Base-by-base conservation (phyloP, 2,888 invertebrate species). In the Tetropium fuscum region DNA sequence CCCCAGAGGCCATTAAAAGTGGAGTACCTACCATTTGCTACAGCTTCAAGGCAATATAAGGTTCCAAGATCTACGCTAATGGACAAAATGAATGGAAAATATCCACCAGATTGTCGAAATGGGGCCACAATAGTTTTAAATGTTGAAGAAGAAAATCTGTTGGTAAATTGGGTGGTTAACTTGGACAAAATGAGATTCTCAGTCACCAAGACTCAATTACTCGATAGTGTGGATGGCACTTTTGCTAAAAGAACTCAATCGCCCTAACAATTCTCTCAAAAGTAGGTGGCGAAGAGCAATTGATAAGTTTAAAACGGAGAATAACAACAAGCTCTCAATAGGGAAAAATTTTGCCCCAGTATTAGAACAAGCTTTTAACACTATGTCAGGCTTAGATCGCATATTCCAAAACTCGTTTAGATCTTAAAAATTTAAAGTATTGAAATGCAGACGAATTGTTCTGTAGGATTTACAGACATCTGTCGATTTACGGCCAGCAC, bases 51-150 rank as follows among this genome's bases (percentile, higher is more conserved):
- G 43, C 11, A 57, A 43, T 56, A 41, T 40, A 60, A 57, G 18
- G 49, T 64, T 16, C 61, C 60, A 25, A 34, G 65, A 57, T 63
- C 62, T 15, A 65, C 60, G 16, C 38, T 65, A 19, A 51, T 60
- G 40, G 51, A 58, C 11, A 63, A 63, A 51, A 60, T 60, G 13
- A 45, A 60, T 27, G 60, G 60, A 16, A 60, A 32, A 25, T 63
- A 60, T 41, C 55, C 63, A 43, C 49, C 48, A 48, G 53, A 48
- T 27, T 49, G 54, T 41, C 40, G 44, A 30, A 60, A 53, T 45
- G 60, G 59, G 27, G 60, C 56, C 22, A 6, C 58, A 41, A 41
- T 51, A 10, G 34, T 63, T 13, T 40, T 62, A 38, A 59, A 55
- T 36, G 22, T 13, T 18, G 53, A 60, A 48, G 59, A 58, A 55